Evolutionary conservation across 2,113 vertebrate species (phyloP).

Genomic region (Physeter macrocephalus): DNA sequence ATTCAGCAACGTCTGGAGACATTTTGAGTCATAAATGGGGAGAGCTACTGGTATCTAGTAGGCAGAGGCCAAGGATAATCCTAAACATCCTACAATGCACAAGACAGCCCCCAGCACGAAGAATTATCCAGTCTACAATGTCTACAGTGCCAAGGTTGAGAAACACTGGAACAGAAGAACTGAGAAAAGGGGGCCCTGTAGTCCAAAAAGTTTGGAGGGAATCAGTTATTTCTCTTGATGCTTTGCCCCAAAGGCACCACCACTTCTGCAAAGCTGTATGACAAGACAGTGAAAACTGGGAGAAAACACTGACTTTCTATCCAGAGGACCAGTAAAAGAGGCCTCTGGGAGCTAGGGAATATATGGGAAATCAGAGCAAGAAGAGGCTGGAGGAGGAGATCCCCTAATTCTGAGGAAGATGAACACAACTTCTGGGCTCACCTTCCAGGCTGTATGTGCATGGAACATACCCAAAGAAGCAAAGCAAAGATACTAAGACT

Average conservation of each 20-base stretch:
- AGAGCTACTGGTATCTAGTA: neutral
- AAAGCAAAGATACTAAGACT: neutral
- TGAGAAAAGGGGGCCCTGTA: neutral
- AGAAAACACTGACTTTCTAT: neutral
- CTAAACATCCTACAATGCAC: neutral
- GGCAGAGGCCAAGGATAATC: neutral
- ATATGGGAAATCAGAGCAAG: neutral
- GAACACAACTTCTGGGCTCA: neutral
- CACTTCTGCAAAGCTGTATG: neutral
- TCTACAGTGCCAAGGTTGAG: neutral
- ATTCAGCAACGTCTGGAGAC: neutral
- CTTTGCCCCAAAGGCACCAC: neutral
- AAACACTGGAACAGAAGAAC: neutral
- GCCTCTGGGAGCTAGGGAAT: neutral
- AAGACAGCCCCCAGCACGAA: neutral
- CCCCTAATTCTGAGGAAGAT: neutral
- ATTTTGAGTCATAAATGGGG: neutral
- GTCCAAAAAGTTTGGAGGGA: neutral
- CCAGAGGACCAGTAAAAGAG: neutral
- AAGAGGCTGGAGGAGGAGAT: neutral
- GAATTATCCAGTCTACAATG: neutral
- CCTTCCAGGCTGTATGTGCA: neutral
- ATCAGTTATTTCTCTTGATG: neutral
- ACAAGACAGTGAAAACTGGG: neutral
- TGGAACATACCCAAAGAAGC: neutral